phyloP scores from a whole-genome alignment of 2,888 invertebrate genomes.

The Amblyjoppa proteus region DNA sequence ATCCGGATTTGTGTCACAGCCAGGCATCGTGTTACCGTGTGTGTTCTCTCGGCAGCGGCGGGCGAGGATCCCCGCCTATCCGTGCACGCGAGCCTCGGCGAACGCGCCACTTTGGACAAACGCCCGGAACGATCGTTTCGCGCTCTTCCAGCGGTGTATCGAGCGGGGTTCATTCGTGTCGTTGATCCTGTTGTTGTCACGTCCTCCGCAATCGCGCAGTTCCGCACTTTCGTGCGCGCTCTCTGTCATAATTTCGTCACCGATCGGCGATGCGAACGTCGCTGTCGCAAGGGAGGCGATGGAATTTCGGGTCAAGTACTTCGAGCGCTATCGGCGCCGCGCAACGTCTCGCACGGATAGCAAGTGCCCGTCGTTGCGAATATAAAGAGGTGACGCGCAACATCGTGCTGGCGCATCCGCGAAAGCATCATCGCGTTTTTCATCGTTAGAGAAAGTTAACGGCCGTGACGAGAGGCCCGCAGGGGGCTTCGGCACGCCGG shows the following conservation, averaged over 20 bases:
- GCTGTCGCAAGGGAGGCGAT: background rate
- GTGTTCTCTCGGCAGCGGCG: constrained; percentile 33
- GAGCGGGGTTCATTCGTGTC: constrained; percentile 24
- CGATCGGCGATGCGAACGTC: no score
- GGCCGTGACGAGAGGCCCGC: constrained; percentile 62
- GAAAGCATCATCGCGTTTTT: constrained; percentile 61
- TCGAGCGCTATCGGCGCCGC: background rate
- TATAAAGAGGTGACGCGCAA: constrained; percentile 8
- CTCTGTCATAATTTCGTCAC: background rate
- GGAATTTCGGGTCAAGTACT: background rate
- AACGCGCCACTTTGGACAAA: constrained; percentile 62
- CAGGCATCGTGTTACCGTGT: constrained; percentile 67
- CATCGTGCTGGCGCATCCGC: constrained; percentile 46
- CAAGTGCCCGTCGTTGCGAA: background rate
- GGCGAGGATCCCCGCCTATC: constrained; percentile 28
- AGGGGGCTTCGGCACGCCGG: background rate
- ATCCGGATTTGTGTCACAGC: constrained; percentile 73
- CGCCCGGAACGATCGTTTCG: constrained; percentile 56
- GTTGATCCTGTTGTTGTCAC: constrained; percentile 9
- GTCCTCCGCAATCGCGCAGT: background rate
- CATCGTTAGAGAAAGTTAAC: constrained; percentile 76
- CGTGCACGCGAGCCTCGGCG: constrained; percentile 46
- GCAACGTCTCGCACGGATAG: no score
- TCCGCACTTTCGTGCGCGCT: background rate
- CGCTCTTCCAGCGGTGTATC: constrained; percentile 3